These are phyloP conservation scores for Drosophila falleni DNA, from an alignment of 2,888 invertebrate species.

Conservation along the genomic window DNA sequence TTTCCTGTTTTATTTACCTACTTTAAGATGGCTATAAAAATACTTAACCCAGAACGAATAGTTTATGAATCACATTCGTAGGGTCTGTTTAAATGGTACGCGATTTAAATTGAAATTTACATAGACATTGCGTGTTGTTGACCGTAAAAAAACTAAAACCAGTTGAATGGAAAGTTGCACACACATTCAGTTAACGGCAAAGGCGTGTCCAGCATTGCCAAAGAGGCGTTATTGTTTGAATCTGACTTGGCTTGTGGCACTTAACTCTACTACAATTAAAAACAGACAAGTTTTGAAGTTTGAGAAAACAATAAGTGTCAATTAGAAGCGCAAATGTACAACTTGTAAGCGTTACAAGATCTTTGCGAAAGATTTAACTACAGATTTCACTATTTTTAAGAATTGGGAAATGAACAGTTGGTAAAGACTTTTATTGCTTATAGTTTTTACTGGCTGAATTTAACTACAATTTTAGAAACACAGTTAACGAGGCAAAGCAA, in stretches of 20 bases:
- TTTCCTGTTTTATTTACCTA: background rate
- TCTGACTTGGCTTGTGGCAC: slow-evolving; percentile 3
- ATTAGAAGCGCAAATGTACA: slow-evolving; percentile 5
- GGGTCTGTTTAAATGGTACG: slow-evolving; percentile 19
- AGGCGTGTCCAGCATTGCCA: slow-evolving; percentile 51
- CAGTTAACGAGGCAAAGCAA: slow-evolving; percentile 34
- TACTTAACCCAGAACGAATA: slow-evolving; percentile 5
- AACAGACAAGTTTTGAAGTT: slow-evolving; percentile 24
- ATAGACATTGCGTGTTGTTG: slow-evolving; percentile 23
- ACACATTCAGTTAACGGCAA: slow-evolving; percentile 17
- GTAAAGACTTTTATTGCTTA: slow-evolving; percentile 1
- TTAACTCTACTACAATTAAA: slow-evolving; percentile 42
- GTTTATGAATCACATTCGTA: background rate
- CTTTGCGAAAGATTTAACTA: background rate
- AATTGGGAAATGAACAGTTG: background rate
- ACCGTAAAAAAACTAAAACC: slow-evolving; percentile 39
- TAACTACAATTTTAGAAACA: slow-evolving; percentile 1
- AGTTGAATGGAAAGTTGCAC: slow-evolving; percentile 68
- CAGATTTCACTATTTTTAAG: slow-evolving; percentile 5
- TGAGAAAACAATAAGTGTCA: slow-evolving; percentile 32
- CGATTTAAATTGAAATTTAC: slow-evolving; percentile 44
- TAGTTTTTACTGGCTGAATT: background rate
- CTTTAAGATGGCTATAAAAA: background rate
- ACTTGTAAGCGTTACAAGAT: background rate
- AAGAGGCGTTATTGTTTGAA: slow-evolving; percentile 41